Base-by-base conservation (phyloP, 2,888 invertebrate genomes). In the Acronicta alni region DNA sequence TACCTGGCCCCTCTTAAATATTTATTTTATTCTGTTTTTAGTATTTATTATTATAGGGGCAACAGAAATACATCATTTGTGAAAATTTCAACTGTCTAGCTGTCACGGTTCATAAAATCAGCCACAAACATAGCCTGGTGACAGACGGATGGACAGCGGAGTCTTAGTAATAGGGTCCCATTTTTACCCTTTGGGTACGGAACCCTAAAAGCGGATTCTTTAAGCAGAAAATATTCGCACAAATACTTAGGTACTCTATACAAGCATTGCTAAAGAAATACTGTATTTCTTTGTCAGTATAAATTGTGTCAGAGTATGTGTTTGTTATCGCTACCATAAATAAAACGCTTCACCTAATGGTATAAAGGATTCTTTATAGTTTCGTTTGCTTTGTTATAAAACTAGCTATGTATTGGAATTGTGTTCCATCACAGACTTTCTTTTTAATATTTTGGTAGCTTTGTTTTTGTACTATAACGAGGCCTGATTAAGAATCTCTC, bases 301-400 rank as follows among this genome's bases (percentile, higher is more conserved):
- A 67, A 64, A 60, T 67, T 51, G 56, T 60, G 55, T 62, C 56
- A 37, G 32, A 47, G 64, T 12, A n/a, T 49, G 58, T 63, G 56
- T 72, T 63, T 72, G 62, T 72, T 75, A 72, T 75, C 54, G 54
- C 43, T 23, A 12, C 56, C 51, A 71, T 66, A 72, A 72, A 75
- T 75, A 73, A 75, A 71, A 54, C 32, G 56, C 43, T 57, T 23
- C 58, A 47, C 59, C 67, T 68, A 68, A 68, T 71, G 63, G 63
- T 39, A 59, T 61, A 73, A 75, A 73, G 68, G 57, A 60, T 56
- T 60, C 76, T 68, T 73, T 73, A 67, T 68, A 42, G 52, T 49
- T 63, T 45, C 15, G 35, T 30, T 26, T 39, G 48, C 58, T 64
- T 67, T 71, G 59, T 62, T 41, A 53, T 44, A 30, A 47, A 72